These are phyloP conservation scores for Drosophila phalerata DNA, from an alignment of 2,888 invertebrate species.

Conservation along the genomic window DNA sequence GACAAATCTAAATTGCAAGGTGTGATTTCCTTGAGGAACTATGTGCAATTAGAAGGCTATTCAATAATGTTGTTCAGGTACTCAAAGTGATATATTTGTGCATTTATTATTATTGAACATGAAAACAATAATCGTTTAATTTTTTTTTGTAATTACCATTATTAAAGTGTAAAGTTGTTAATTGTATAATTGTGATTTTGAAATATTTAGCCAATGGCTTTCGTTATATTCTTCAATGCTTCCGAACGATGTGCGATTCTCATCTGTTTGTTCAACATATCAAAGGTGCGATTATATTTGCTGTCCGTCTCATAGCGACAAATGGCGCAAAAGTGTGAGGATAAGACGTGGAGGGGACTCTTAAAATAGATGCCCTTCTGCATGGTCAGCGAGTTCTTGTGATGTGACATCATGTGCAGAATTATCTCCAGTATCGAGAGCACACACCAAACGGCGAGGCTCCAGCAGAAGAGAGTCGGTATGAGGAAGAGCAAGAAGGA, in stretches of 20 bases:
- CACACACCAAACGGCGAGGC: conserved; percentile 86
- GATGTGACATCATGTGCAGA: conserved; percentile 90
- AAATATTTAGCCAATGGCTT: conserved; percentile 72
- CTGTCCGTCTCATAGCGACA: conserved; percentile 89
- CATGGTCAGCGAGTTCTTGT: conserved; percentile 88
- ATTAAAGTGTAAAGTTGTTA: conserved; percentile 56
- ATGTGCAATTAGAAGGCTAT: conserved; percentile 22
- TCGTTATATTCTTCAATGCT: conserved; percentile 83
- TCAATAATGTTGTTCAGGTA: conserved; percentile 39
- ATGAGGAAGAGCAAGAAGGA: conserved; percentile 87
- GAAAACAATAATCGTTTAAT: conserved; percentile 43
- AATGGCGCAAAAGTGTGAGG: conserved; percentile 89
- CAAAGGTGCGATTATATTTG: conserved; percentile 86
- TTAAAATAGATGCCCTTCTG: conserved; percentile 88
- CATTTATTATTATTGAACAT: conserved; percentile 66
- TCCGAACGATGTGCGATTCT: conserved; percentile 83
- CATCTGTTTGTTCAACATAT: conserved; percentile 87
- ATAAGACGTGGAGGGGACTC: conserved; percentile 89
- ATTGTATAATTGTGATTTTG: neutral
- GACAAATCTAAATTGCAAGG: conserved; percentile 86
- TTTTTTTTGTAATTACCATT: conserved; percentile 38
- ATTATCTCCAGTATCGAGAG: conserved; percentile 87
- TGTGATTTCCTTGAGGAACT: neutral
- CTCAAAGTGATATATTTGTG: conserved; percentile 77
- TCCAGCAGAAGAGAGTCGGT: conserved; percentile 88